Percentiles rank a stretch among this genome's conserved stretches.
phyloP scores from a whole-genome alignment of 2,888 invertebrate genomes.

The Amiota communis region DNA sequence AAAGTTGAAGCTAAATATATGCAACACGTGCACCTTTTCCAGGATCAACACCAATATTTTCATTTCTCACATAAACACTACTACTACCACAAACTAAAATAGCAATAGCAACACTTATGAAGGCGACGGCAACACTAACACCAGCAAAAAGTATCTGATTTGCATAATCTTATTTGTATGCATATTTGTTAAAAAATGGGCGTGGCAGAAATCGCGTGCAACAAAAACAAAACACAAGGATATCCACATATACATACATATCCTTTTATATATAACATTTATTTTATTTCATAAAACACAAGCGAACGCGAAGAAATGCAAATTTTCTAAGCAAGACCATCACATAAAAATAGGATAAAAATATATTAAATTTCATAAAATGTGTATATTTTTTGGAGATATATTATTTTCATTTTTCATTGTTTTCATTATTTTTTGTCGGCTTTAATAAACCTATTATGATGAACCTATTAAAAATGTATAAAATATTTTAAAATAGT shows the following conservation, averaged over 20 bases:
- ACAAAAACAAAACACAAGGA: conserved; percentile 9
- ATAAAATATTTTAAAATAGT: neutral
- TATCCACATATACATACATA: no score
- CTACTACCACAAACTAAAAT: neutral
- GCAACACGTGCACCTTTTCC: conserved; percentile 27
- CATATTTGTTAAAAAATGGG: conserved; percentile 24
- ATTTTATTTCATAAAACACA: neutral
- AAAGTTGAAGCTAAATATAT: neutral
- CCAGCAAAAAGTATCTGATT: neutral
- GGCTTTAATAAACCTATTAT: conserved; percentile 13
- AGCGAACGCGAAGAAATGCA: conserved; percentile 14
- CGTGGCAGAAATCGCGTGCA: conserved; percentile 17
- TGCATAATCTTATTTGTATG: conserved; percentile 33
- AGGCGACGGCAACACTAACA: neutral
- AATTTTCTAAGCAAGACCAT: conserved; percentile 24
- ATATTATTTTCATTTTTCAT: no score
- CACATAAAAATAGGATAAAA: conserved; percentile 7
- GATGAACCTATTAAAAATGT: conserved; percentile 18
- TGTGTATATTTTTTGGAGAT: neutral
- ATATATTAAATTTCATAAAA: conserved; percentile 15
- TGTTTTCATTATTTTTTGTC: neutral
- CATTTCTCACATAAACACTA: neutral
- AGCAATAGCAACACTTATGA: conserved; percentile 6
- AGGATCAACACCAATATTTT: conserved; percentile 10
- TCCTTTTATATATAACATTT: neutral